These are phyloP conservation scores for Macropis europaea DNA, from an alignment of 2,888 invertebrate species.

Conservation along the genomic window DNA sequence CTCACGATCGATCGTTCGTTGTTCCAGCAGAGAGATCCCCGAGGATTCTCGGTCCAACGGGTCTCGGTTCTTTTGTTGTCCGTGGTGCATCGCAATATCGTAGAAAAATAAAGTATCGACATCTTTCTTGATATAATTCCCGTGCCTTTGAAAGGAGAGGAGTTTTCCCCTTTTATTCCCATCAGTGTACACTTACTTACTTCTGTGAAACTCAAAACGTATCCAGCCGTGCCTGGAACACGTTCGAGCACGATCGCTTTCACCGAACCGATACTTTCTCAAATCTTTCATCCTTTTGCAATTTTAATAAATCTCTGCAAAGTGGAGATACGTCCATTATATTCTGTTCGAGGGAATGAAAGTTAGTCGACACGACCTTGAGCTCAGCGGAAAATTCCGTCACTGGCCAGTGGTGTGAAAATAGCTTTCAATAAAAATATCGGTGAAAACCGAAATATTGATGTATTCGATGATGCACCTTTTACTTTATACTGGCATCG, in stretches of 20 bases:
- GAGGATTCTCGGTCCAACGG: constrained; percentile 30
- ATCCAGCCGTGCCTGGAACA: not conserved
- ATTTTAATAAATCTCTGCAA: constrained; percentile 9
- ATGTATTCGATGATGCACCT: too few relatives aligned
- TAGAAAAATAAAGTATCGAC: constrained; percentile 61
- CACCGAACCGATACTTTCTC: not conserved
- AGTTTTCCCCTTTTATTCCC: constrained; percentile 56
- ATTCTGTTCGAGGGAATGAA: too few relatives aligned
- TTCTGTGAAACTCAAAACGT: constrained; percentile 31
- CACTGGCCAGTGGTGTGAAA: too few relatives aligned
- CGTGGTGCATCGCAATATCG: constrained; percentile 53
- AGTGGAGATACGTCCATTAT: too few relatives aligned
- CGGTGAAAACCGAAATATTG: too few relatives aligned
- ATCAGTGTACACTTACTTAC: constrained; percentile 52
- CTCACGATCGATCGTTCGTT: constrained; percentile 56
- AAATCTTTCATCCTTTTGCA: not conserved
- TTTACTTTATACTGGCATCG: too few relatives aligned
- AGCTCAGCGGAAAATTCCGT: too few relatives aligned
- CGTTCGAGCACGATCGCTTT: not conserved
- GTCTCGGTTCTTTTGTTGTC: constrained; percentile 48
- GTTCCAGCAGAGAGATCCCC: constrained; percentile 44
- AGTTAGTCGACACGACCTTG: too few relatives aligned
- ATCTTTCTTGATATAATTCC: constrained; percentile 56
- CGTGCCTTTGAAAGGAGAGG: constrained; percentile 36
- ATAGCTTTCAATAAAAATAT: too few relatives aligned